Conservation (phyloP, 2,888 invertebrate genomes). For the Sarcophaga carnaria region DNA sequence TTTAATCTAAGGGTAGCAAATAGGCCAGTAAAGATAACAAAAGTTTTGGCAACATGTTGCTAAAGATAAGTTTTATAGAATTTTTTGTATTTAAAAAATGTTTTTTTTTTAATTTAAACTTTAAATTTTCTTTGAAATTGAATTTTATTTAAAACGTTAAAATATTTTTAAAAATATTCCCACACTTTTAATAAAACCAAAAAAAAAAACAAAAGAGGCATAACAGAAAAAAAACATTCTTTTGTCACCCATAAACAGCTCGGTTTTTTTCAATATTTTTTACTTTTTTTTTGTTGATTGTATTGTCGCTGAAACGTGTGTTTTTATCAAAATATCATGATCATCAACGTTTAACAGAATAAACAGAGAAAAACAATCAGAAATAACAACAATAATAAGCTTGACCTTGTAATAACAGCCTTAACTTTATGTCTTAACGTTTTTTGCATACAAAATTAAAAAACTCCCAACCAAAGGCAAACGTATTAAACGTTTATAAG, state of each 20-base stretch:
- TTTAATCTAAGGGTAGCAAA: too few relatives aligned
- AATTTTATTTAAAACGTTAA: constrained; percentile 45
- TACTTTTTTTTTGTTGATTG: not conserved
- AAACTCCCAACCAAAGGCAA: constrained; percentile 24
- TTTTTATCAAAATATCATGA: constrained; percentile 66
- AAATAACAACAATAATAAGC: constrained; percentile 68
- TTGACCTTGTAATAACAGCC: constrained; percentile 70
- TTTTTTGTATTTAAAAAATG: too few relatives aligned
- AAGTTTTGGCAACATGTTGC: too few relatives aligned
- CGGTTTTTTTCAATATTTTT: constrained; percentile 8
- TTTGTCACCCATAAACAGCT: constrained; percentile 67
- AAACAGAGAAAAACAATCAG: constrained; percentile 48
- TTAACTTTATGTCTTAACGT: constrained; percentile 74
- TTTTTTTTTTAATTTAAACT: constrained; percentile 28
- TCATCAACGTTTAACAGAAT: constrained; percentile 54
- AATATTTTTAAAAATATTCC: constrained; percentile 65
- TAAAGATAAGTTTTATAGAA: too few relatives aligned
- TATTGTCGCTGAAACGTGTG: constrained; percentile 49
- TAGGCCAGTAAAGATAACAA: too few relatives aligned
- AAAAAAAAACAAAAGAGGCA: not conserved
- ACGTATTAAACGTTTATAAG: too few relatives aligned
- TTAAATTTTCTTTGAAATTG: constrained; percentile 6
- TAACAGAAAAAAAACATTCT: constrained; percentile 43
- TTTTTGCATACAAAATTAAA: constrained; percentile 79
- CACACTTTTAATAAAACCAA: constrained; percentile 64